A percentile compares a stretch with the other conserved stretches of the same genome.
Conservation (phyloP, 2,113 vertebrate species). For the Psittacula cyanocephala region DNA sequence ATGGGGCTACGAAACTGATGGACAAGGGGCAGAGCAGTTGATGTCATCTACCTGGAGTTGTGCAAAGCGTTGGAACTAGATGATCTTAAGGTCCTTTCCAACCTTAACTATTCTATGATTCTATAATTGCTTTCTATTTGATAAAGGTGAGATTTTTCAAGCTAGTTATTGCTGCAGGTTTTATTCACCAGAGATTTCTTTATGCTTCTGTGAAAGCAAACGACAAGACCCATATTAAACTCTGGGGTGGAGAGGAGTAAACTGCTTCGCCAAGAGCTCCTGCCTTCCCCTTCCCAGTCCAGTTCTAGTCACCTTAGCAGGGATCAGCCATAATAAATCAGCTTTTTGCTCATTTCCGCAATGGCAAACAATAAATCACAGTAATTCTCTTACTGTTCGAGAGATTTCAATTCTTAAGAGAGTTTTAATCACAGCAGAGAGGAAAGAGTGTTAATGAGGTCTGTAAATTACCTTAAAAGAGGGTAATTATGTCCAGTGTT, state of each 20-base stretch:
- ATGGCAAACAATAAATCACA: slow-evolving; percentile 69
- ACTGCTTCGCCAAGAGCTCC: slow-evolving; percentile 14
- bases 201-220: background rate
- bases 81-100: too few relatives aligned
- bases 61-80: too few relatives aligned
- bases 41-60: too few relatives aligned
- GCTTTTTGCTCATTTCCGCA: slow-evolving; percentile 50
- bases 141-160: background rate
- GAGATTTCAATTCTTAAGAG: slow-evolving; percentile 75
- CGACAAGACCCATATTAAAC: slow-evolving; percentile 43
- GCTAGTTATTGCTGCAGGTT: background rate
- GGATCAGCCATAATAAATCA: slow-evolving; percentile 65
- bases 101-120: too few relatives aligned
- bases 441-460: slow-evolving; percentile 83
- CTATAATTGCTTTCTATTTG: background rate
- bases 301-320: slow-evolving; percentile 64
- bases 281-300: slow-evolving; percentile 28
- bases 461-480: slow-evolving; percentile 81
- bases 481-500: slow-evolving; percentile 75
- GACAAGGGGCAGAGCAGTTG: too few relatives aligned
- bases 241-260: background rate
- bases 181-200: background rate
- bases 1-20: too few relatives aligned
- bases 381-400: slow-evolving; percentile 71
- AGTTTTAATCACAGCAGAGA: slow-evolving; percentile 76